Base-by-base conservation (phyloP, 2,797 vertebrate genomes). In the Periophthalmus magnuspinnatus region DNA sequence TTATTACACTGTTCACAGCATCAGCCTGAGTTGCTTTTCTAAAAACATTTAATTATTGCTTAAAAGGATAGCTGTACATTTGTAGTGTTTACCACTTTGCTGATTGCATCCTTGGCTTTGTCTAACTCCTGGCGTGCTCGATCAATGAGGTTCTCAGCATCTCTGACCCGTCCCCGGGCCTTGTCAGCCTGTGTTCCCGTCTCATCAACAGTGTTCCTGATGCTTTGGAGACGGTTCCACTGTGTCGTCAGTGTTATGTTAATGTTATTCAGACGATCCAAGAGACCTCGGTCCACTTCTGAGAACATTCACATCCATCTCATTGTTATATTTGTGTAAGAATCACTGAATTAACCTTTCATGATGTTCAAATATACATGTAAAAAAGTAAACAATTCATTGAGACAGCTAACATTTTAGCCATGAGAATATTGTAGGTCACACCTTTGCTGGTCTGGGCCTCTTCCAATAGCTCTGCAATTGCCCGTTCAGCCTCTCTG, bases 391-490 rank as follows among this genome's bases (percentile, higher is more conserved):
- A 19, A 8, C 19, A 50, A 17, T 17, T 50, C 7, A 50, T 38
- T 38, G 9, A 10, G 38, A 41, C 38, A 41, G 38, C 38, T 41
- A 11, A 13, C 38, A 41, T 7, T 17, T 48, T 17, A 50, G 47
- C 47, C 47, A 19, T 19, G 50, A 54, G n/a, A 19, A n/a, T 54
- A n/a, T 22, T 50, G 48, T 24, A 7, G 5, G 19, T 9, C 33
- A 28, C 88, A 98, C 97, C 97, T 96, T 96, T 97, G 90, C 95
- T 96, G 70, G 86, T 91, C 76, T 96, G 94, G 3, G 97, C 97
- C 87, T 98, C 96, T 1, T 90, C 89, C 7, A 99, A 92, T 66
- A 99, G 89, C 63, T 97, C 95, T 67, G 63, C 93, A 67, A 99
- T 96, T 38, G 95, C 94, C 60, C 89, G 92, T 84, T 98, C 97